Evolutionary conservation across 1,140 invertebrate genomes (phyloP).

Genomic region (Brachionus calyciflorus): DNA sequence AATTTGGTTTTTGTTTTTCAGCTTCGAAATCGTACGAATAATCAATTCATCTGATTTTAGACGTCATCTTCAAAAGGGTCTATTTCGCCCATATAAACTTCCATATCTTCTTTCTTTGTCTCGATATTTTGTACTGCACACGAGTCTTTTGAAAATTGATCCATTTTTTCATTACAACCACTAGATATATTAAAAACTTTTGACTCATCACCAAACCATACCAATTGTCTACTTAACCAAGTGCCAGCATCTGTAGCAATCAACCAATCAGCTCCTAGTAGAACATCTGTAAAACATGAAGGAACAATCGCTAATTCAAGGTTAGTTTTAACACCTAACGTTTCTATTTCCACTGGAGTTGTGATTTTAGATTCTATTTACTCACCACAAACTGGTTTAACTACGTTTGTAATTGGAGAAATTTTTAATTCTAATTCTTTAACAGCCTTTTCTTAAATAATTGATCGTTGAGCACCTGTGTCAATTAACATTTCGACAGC

Average conservation of each 20-base stretch:
- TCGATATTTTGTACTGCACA: not conserved
- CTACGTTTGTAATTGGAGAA: not conserved
- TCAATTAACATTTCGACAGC: not conserved
- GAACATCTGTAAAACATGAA: not conserved
- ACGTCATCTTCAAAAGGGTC: not conserved
- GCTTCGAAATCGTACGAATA: not conserved
- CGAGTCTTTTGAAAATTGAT: not conserved
- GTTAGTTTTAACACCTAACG: not conserved
- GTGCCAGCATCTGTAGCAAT: not conserved
- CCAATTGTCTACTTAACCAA: not conserved
- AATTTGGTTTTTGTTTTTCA: not conserved
- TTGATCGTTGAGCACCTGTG: not conserved
- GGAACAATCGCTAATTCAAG: not conserved
- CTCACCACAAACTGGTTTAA: not conserved
- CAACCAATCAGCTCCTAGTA: slow-evolving; percentile 8
- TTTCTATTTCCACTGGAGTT: not conserved
- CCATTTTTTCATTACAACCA: not conserved
- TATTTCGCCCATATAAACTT: not conserved
- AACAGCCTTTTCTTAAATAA: not conserved
- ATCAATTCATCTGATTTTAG: too few relatives aligned
- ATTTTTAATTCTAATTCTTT: not conserved
- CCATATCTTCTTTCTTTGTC: not conserved
- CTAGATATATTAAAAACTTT: not conserved
- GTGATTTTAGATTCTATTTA: not conserved
- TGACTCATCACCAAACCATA: slow-evolving; percentile 23